Percentiles rank a stretch among this genome's conserved stretches.
Conservation (phyloP, 1,140 invertebrate genomes). For the Lordiphosa mommai region DNA sequence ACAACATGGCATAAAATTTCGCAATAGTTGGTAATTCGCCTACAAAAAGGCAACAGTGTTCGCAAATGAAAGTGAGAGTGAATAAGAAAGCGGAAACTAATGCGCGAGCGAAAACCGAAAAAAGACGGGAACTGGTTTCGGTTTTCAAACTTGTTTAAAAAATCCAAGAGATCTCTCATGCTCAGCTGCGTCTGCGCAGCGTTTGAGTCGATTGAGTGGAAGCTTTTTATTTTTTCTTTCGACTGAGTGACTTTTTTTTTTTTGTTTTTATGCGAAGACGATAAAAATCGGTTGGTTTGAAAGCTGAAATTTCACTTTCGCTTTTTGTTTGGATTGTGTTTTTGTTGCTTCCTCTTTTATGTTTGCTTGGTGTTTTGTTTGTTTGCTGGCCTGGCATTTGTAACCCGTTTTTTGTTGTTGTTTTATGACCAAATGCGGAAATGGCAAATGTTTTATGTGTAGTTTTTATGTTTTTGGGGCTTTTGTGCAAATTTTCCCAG, state of each 20-base stretch:
- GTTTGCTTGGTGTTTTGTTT: slow-evolving; percentile 45
- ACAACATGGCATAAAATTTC: slow-evolving; percentile 52
- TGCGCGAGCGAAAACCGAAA: slow-evolving; percentile 56
- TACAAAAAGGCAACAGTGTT: slow-evolving; percentile 34
- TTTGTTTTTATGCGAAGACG: slow-evolving; percentile 6
- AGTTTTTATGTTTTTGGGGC: neutral
- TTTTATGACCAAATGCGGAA: slow-evolving; percentile 41
- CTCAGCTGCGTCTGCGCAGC: slow-evolving; percentile 65
- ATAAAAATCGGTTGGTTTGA: slow-evolving; percentile 71
- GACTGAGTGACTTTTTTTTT: slow-evolving; percentile 35
- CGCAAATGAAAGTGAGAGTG: slow-evolving; percentile 79
- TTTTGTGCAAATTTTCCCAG: neutral
- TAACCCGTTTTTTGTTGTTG: slow-evolving; percentile 28
- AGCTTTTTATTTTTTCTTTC: slow-evolving; percentile 23
- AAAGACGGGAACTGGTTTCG: slow-evolving; percentile 56
- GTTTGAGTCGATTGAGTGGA: slow-evolving; percentile 17
- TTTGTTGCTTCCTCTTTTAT: slow-evolving; percentile 50
- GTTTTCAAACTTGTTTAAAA: slow-evolving; percentile 19
- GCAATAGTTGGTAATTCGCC: slow-evolving; percentile 56
- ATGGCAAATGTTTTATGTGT: slow-evolving; percentile 29
- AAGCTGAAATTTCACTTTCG: slow-evolving; percentile 79
- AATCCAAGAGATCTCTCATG: slow-evolving; percentile 40
- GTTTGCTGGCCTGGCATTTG: slow-evolving; percentile 28
- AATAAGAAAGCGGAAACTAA: slow-evolving; percentile 80
- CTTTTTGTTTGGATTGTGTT: slow-evolving; percentile 50